phyloP scores from a whole-genome alignment of 2,797 vertebrate species.

The Aselliscus stoliczkanus region DNA sequence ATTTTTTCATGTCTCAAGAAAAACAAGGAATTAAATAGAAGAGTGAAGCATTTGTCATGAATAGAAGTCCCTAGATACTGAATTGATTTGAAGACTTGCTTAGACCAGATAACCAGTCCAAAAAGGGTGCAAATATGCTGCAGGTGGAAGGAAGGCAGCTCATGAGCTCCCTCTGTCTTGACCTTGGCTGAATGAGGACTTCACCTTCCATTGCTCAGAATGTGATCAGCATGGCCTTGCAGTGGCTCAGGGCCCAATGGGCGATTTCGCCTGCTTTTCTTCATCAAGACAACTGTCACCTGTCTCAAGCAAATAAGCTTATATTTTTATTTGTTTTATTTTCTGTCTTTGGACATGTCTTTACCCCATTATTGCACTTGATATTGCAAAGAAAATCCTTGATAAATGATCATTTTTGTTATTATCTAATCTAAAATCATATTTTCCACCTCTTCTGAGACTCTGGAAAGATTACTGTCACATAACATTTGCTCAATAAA shows the following conservation, averaged over 20 bases:
- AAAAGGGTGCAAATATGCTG: no score
- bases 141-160: not conserved
- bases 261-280: not conserved
- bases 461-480: not conserved
- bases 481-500: not conserved
- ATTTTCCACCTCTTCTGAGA: not conserved
- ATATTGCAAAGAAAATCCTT: not conserved
- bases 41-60: not conserved
- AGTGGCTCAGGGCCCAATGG: accelerated
- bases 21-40: not conserved
- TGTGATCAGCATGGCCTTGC: accelerated
- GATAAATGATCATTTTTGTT: not conserved
- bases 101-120: not conserved
- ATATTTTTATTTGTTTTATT: not conserved
- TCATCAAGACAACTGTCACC: accelerated
- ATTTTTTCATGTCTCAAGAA: not conserved
- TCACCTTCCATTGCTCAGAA: not conserved
- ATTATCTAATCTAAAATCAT: not conserved
- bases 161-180: not conserved
- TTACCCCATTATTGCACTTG: not conserved
- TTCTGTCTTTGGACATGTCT: not conserved
- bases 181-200: not conserved
- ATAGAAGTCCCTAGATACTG: not conserved
- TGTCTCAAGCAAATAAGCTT: not conserved
- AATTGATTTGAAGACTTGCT: not conserved